Percentiles rank a stretch among this genome's conserved stretches.
Conservation (phyloP, 1,140 invertebrate genomes). For the Drosophila parvula region DNA sequence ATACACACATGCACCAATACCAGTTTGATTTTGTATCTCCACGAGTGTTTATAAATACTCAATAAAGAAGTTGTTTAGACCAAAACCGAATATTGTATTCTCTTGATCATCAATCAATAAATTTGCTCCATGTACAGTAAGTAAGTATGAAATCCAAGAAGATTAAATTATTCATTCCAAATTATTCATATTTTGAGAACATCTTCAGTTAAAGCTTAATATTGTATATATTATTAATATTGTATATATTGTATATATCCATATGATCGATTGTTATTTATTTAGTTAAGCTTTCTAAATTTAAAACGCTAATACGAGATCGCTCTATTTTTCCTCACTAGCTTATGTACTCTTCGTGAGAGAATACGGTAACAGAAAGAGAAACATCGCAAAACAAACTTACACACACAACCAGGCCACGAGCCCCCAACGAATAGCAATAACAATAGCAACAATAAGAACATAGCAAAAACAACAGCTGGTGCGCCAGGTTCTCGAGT, state of each 20-base stretch:
- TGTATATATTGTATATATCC: too few relatives aligned
- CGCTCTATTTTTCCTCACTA: not conserved
- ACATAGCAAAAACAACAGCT: conserved; percentile 39
- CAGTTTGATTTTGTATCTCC: not conserved
- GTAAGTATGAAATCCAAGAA: too few relatives aligned
- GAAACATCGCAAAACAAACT: conserved; percentile 37
- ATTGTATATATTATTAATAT: too few relatives aligned
- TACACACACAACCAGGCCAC: conserved; percentile 18
- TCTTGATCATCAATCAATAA: too few relatives aligned
- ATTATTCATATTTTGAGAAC: too few relatives aligned
- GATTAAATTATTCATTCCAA: too few relatives aligned
- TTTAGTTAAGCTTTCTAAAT: too few relatives aligned
- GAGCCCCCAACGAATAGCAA: conserved; percentile 36
- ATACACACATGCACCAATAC: conserved; percentile 16
- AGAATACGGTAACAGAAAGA: conserved; percentile 1
- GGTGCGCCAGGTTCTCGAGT: conserved; percentile 22
- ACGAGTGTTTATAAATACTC: conserved; percentile 31
- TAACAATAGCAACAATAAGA: conserved; percentile 18
- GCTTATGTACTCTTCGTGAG: not conserved
- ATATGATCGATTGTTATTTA: too few relatives aligned
- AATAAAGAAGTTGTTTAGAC: not conserved
- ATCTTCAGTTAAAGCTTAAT: too few relatives aligned
- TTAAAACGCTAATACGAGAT: not conserved
- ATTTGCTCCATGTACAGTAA: too few relatives aligned
- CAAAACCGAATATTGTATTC: not conserved